These are phyloP conservation scores for Odiellus spinosus DNA, from an alignment of 2,888 invertebrate species.

Conservation along the genomic window DNA sequence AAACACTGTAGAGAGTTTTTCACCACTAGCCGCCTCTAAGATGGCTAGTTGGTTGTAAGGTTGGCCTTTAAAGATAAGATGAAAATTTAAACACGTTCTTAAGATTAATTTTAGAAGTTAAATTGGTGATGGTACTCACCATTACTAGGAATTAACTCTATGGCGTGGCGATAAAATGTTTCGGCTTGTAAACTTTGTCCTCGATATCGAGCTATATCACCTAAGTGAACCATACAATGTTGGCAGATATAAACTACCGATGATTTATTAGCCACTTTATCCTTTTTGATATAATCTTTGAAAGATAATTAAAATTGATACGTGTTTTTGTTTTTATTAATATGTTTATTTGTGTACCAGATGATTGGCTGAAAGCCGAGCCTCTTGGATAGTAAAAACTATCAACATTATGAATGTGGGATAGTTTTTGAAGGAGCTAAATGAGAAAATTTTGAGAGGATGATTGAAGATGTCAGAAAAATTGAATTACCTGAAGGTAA, in stretches of 20 bases:
- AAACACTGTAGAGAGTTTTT: constrained; percentile 65
- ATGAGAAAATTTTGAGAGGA: constrained; percentile 11
- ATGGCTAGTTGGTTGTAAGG: constrained; percentile 75
- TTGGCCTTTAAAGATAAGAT: constrained; percentile 46
- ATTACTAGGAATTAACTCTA: constrained; percentile 32
- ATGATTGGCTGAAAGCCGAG: constrained; percentile 35
- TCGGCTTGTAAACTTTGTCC: constrained; percentile 66
- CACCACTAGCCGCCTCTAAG: constrained; percentile 60
- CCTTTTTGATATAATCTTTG: constrained; percentile 11
- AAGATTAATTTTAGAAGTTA: too few species aligned
- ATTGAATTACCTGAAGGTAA: constrained; percentile 41
- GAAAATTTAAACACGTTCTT: too few species aligned
- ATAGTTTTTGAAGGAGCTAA: constrained; percentile 61
- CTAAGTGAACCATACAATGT: constrained; percentile 73
- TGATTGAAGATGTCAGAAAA: background rate
- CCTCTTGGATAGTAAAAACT: constrained; percentile 47
- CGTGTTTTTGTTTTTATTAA: background rate
- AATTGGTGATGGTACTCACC: constrained; percentile 27
- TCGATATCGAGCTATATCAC: constrained; percentile 68
- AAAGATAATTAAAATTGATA: background rate
- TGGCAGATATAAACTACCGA: constrained; percentile 57
- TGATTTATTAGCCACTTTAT: constrained; percentile 14
- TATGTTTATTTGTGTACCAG: constrained; percentile 27
- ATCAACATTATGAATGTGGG: constrained; percentile 61
- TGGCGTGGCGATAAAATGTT: constrained; percentile 49